Conservation (phyloP, 1,140 invertebrate species). For the Drosophila asahinai region DNA sequence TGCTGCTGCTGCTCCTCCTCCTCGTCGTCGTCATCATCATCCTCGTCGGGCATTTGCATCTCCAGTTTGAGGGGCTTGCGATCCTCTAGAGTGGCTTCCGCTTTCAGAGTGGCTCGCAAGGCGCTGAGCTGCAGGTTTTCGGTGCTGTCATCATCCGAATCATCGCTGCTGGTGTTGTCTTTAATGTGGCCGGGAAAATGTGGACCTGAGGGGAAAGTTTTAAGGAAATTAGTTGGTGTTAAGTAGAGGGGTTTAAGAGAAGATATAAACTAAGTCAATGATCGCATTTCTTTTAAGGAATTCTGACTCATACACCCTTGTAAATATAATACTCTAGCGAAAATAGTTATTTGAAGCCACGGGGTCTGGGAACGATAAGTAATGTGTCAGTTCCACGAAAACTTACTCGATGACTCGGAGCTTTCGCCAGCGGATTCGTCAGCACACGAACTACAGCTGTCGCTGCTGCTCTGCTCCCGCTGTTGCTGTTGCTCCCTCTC, state of each 20-base stretch:
- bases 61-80: slow-evolving; percentile 45
- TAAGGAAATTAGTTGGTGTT: background rate
- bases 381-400: no score
- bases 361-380: background rate
- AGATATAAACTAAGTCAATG: no score
- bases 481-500: background rate
- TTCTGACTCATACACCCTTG: no score
- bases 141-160: slow-evolving; percentile 49
- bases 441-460: slow-evolving; percentile 41
- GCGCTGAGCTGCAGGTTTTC: slow-evolving; percentile 57
- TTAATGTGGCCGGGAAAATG: slow-evolving; percentile 1
- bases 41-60: background rate
- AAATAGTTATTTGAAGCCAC: no score
- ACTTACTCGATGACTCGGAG: slow-evolving; percentile 26
- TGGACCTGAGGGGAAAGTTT: background rate
- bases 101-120: slow-evolving; percentile 50
- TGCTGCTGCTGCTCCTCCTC: background rate
- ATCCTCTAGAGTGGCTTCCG: slow-evolving; percentile 51
- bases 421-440: slow-evolving; percentile 38
- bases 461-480: slow-evolving; percentile 19
- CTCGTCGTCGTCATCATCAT: background rate
- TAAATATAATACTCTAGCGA: no score
- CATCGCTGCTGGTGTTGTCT: slow-evolving; percentile 31
- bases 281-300: no score
- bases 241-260: no score